Evolutionary conservation across 2,888 invertebrate genomes (phyloP).

Genomic region (Leptopterna dolabrata): DNA sequence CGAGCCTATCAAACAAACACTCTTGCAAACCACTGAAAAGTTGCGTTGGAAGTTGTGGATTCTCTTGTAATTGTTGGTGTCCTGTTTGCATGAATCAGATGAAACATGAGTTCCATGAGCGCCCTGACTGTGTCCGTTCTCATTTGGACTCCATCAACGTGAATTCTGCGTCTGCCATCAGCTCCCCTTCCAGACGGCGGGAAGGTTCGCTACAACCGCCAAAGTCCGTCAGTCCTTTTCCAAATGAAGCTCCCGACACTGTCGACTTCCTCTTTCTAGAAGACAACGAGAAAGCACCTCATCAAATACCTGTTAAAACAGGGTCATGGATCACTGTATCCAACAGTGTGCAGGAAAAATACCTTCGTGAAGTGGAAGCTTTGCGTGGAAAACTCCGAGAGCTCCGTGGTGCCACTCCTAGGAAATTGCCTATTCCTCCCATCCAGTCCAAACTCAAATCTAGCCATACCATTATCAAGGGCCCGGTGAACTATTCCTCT

Average conservation of each 20-base stretch:
- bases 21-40: conserved; percentile 26
- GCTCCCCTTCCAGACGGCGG: background rate
- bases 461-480: conserved; percentile 19
- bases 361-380: conserved; percentile 62
- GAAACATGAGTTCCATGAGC: conserved; percentile 43
- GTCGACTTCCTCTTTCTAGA: background rate
- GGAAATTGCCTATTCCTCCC: conserved; percentile 39
- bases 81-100: conserved; percentile 58
- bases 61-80: conserved; percentile 58
- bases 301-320: background rate
- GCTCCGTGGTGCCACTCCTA: conserved; percentile 56
- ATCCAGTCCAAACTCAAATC: conserved; percentile 26
- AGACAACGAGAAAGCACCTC: background rate
- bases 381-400: conserved; percentile 62
- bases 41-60: conserved; percentile 51
- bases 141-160: conserved; percentile 26
- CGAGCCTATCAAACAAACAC: conserved; percentile 26
- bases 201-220: background rate
- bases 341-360: conserved; percentile 61
- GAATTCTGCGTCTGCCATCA: background rate
- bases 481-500: background rate
- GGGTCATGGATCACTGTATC: conserved; percentile 31
- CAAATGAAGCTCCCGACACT: background rate
- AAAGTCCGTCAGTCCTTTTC: background rate
- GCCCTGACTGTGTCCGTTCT: background rate